A percentile compares a stretch with the other conserved stretches of the same genome.
phyloP scores from a whole-genome alignment of 2,113 vertebrate species.

The Machaerirhynchus nigripectus region DNA sequence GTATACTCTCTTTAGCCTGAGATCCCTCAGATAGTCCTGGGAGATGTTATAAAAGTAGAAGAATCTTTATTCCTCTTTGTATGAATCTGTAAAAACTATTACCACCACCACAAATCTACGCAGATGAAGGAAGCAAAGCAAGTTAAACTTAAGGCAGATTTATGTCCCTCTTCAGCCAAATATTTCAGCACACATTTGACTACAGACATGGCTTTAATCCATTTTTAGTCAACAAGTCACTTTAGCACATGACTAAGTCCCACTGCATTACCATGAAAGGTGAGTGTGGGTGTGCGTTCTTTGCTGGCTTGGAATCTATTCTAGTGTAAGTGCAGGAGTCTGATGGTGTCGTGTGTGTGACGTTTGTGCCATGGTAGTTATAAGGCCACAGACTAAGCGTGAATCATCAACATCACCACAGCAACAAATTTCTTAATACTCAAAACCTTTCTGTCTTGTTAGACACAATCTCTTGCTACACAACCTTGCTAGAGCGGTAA shows the following conservation, averaged over 20 bases:
- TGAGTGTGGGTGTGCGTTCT: neutral
- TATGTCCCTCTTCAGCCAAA: neutral
- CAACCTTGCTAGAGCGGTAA: rapidly evolving
- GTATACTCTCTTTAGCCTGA: neutral
- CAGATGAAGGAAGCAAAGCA: neutral
- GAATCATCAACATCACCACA: conserved; percentile 41
- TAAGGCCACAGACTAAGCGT: neutral
- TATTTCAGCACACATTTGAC: neutral
- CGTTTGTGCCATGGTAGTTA: neutral
- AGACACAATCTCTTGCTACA: neutral
- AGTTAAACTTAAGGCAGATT: neutral
- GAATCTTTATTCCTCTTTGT: neutral
- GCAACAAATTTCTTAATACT: conserved; percentile 1
- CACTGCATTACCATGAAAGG: neutral
- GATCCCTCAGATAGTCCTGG: neutral
- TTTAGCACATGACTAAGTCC: neutral
- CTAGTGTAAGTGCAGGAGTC: neutral
- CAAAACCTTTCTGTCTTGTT: neutral
- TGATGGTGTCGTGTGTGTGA: neutral
- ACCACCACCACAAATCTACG: neutral
- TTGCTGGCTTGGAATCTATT: neutral
- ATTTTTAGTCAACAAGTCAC: neutral
- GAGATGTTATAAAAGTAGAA: neutral
- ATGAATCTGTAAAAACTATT: neutral
- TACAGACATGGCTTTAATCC: neutral